Conservation (phyloP, 2,888 invertebrate genomes). For the Papilio elwesi region DNA sequence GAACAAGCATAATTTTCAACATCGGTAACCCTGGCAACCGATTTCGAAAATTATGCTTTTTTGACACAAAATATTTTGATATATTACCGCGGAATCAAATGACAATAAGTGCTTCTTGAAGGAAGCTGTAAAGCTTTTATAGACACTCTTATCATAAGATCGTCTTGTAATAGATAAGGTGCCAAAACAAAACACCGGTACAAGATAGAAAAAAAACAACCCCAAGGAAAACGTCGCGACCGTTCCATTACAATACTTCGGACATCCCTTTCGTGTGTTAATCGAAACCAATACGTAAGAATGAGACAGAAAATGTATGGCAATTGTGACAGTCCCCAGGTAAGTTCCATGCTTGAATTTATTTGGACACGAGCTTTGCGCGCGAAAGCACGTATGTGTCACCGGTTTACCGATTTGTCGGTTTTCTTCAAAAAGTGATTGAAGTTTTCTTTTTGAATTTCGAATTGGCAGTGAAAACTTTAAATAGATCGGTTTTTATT, state of each 20-base stretch:
- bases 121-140: conserved; percentile 43
- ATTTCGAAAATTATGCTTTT: too few relatives aligned
- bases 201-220: conserved; percentile 62
- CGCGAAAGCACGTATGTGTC: conserved; percentile 74
- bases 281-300: conserved; percentile 44
- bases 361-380: conserved; percentile 80
- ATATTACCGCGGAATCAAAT: not conserved
- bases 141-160: conserved; percentile 61
- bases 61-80: not conserved
- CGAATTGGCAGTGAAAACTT: conserved; percentile 32
- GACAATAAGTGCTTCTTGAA: not conserved
- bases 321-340: conserved; percentile 76
- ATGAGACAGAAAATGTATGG: conserved; percentile 56
- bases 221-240: conserved; percentile 62
- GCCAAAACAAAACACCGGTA: conserved; percentile 71
- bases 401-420: conserved; percentile 50
- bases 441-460: conserved; percentile 44
- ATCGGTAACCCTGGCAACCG: too few relatives aligned
- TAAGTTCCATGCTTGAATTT: conserved; percentile 67
- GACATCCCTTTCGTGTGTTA: conserved; percentile 50
- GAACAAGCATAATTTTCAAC: too few relatives aligned
- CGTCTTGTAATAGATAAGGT: conserved; percentile 65
- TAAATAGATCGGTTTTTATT: not conserved
- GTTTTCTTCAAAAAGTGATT: conserved; percentile 37
- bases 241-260: conserved; percentile 70